phyloP scores from a whole-genome alignment of 1,140 invertebrate genomes.

The Colletes latitarsis region DNA sequence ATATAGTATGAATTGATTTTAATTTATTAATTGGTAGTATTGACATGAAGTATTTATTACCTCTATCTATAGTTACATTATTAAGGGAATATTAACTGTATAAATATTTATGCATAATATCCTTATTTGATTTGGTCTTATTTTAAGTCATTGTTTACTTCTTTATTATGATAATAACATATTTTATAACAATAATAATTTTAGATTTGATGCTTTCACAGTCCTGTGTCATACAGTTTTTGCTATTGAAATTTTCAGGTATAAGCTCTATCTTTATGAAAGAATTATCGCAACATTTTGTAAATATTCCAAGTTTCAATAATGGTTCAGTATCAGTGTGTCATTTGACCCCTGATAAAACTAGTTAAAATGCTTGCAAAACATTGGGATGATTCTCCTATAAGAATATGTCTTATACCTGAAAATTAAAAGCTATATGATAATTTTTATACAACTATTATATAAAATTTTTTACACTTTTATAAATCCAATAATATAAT shows the following conservation, averaged over 20 bases:
- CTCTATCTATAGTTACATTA: background rate
- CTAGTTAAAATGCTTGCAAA: too few species aligned
- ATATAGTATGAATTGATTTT: background rate
- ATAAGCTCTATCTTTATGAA: too few species aligned
- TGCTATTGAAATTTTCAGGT: too few species aligned
- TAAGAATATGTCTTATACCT: too few species aligned
- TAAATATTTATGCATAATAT: background rate
- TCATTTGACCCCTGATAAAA: too few species aligned
- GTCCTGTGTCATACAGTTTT: too few species aligned
- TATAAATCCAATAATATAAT: background rate
- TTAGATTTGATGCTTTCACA: background rate
- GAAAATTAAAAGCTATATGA: background rate
- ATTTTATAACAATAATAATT: background rate
- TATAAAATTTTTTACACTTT: background rate
- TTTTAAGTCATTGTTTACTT: background rate
- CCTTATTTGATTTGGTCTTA: background rate
- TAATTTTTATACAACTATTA: background rate
- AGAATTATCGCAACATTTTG: too few species aligned
- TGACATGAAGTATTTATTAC: background rate
- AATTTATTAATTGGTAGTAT: background rate
- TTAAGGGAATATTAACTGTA: background rate
- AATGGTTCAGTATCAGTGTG: too few species aligned
- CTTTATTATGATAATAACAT: background rate
- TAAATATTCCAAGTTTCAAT: too few species aligned
- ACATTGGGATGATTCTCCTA: too few species aligned